Evolutionary conservation across 2,797 vertebrate genomes (phyloP).

Genomic region (Sebastes baramenuke): DNA sequence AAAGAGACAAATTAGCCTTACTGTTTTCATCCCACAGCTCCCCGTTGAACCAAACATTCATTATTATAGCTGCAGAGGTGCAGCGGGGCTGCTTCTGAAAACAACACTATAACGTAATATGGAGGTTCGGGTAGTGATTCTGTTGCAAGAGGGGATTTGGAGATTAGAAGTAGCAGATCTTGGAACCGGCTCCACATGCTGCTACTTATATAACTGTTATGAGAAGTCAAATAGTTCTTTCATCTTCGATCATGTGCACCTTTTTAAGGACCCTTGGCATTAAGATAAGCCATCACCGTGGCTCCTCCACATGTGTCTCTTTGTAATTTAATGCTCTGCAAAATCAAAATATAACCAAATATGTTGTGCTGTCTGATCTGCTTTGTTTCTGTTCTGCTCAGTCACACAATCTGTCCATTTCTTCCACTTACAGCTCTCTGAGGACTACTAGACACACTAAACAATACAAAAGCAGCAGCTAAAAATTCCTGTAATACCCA

Average conservation of each 20-base stretch:
- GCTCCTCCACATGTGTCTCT: not conserved
- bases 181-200: constrained; percentile 33
- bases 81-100: constrained; percentile 6
- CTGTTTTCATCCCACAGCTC: constrained; percentile 24
- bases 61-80: constrained; percentile 1
- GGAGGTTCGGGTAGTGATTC: constrained; percentile 13
- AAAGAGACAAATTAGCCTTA: constrained; percentile 20
- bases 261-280: constrained; percentile 10
- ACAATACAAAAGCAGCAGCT: constrained; percentile 8
- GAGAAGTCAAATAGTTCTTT: constrained; percentile 43
- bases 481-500: constrained; percentile 19
- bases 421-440: not conserved
- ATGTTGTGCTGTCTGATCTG: not conserved
- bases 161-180: constrained; percentile 41
- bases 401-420: constrained; percentile 38
- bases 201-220: constrained; percentile 45
- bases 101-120: constrained; percentile 9
- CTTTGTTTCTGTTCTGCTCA: not conserved
- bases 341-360: constrained; percentile 20
- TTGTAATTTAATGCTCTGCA: not conserved
- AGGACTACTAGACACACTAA: constrained; percentile 10
- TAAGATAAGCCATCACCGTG: not conserved
- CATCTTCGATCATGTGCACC: constrained; percentile 52
- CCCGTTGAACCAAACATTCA: constrained; percentile 16
- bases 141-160: constrained; percentile 28